Percentiles rank a stretch among this genome's conserved stretches.
These are phyloP conservation scores for Drosophila albomicans DNA, from an alignment of 1,140 invertebrate genomes.

Conservation along the genomic window DNA sequence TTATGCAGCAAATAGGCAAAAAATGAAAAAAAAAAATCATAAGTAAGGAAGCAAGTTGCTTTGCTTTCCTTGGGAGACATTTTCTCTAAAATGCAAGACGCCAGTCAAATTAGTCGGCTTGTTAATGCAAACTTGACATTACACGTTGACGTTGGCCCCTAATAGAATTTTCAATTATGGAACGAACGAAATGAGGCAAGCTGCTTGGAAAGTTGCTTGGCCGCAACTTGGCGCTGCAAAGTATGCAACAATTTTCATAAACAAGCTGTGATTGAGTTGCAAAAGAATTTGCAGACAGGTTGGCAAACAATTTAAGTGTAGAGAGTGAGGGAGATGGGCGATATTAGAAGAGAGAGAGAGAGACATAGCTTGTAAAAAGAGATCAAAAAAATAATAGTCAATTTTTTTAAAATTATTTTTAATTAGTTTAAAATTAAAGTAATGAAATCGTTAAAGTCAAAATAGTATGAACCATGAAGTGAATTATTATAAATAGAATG, in stretches of 20 bases:
- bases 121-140: conserved; percentile 64
- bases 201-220: background rate
- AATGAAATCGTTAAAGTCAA: no score
- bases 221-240: background rate
- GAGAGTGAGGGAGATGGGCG: background rate
- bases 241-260: conserved; percentile 20
- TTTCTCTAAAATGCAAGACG: conserved; percentile 39
- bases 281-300: background rate
- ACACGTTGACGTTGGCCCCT: conserved; percentile 29
- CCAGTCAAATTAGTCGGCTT: conserved; percentile 63
- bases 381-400: no score
- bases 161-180: conserved; percentile 73
- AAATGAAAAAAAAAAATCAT: background rate
- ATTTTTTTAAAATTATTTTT: no score
- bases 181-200: conserved; percentile 17
- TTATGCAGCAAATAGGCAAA: conserved; percentile 39
- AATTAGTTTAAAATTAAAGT: no score
- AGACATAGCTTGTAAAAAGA: no score
- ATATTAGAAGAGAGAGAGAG: no score
- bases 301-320: background rate
- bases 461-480: no score
- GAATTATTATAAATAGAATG: no score
- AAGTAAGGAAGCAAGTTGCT: no score
- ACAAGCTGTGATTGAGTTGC: background rate
- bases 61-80: conserved; percentile 15